phyloP scores from a whole-genome alignment of 2,113 vertebrate genomes.

The Sinocyclocheilus rhinocerous region DNA sequence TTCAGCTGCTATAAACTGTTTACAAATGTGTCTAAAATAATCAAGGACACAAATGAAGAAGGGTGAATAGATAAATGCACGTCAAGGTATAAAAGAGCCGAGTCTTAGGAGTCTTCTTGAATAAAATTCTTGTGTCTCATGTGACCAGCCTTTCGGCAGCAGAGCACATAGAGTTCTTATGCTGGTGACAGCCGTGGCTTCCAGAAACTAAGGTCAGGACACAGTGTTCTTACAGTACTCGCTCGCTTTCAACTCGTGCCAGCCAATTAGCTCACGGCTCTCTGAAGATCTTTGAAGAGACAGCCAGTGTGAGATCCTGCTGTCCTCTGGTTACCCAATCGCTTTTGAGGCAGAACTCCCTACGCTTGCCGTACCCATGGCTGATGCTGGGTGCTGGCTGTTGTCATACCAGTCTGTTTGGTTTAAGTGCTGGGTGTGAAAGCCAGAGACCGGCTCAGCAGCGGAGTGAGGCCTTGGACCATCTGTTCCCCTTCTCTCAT shows the following conservation, averaged over 20 bases:
- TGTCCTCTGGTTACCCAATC: neutral
- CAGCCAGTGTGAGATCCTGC: slow-evolving; percentile 4
- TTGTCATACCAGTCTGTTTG: neutral
- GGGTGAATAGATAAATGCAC: neutral
- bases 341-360: slow-evolving; percentile 18
- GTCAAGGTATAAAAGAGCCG: neutral
- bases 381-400: slow-evolving; percentile 2
- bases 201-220: slow-evolving; percentile 57
- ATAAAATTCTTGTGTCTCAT: slow-evolving; percentile 1
- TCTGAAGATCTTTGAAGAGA: slow-evolving; percentile 25
- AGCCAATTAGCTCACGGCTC: slow-evolving; percentile 41
- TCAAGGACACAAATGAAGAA: neutral
- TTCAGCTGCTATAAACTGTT: slow-evolving; percentile 4
- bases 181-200: slow-evolving; percentile 43
- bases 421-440: slow-evolving; percentile 15
- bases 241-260: slow-evolving; percentile 56
- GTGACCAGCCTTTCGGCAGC: slow-evolving; percentile 30
- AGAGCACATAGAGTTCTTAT: slow-evolving; percentile 34
- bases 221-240: slow-evolving; percentile 52
- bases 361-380: neutral
- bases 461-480: slow-evolving; percentile 2
- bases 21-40: neutral
- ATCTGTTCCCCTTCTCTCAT: slow-evolving; percentile 26
- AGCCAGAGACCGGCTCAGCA: neutral
- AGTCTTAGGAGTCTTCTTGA: neutral